Percentiles rank a stretch among this genome's conserved stretches.
Evolutionary conservation across 2,113 vertebrate genomes (phyloP).

Genomic region (Xenotilapia longispinis): DNA sequence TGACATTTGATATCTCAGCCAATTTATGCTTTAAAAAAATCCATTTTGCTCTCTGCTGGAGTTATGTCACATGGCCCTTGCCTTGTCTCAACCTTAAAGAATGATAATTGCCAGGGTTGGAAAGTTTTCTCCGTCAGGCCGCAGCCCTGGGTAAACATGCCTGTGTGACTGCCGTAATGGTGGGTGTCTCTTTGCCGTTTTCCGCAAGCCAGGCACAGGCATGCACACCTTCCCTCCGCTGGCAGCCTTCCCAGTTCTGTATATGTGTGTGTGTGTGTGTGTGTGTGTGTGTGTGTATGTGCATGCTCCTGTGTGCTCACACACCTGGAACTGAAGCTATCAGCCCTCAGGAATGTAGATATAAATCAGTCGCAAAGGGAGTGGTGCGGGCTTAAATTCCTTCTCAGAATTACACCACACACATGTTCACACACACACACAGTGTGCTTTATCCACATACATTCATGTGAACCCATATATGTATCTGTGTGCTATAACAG

Average conservation of each 20-base stretch:
- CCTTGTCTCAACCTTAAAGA: constrained; percentile 66
- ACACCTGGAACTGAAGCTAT: constrained; percentile 63
- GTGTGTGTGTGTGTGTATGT: constrained; percentile 18
- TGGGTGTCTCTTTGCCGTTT: constrained; percentile 61
- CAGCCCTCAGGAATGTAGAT: constrained; percentile 68
- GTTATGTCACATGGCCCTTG: constrained; percentile 60
- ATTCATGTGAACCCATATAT: constrained; percentile 7
- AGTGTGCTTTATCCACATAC: constrained; percentile 7
- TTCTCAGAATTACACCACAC: constrained; percentile 39
- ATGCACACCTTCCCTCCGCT: constrained; percentile 62
- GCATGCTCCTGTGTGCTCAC: constrained; percentile 9
- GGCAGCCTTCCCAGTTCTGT: constrained; percentile 44
- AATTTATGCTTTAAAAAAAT: constrained; percentile 1
- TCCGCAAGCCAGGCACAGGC: constrained; percentile 64
- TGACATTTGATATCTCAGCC: constrained; percentile 27
- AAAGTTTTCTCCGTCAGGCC: constrained; percentile 66
- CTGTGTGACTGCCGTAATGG: constrained; percentile 69
- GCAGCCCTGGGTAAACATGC: constrained; percentile 73
- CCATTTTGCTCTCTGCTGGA: background rate
- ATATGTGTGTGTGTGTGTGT: background rate
- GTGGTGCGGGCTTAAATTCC: constrained; percentile 62
- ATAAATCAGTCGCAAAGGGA: constrained; percentile 68
- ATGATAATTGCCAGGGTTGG: constrained; percentile 72
- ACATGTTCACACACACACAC: background rate
- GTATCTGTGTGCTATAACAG: constrained; percentile 27